Percentiles rank a stretch among this genome's conserved stretches.
phyloP scores from a whole-genome alignment of 2,113 vertebrate species.

The Sceloporus undulatus region DNA sequence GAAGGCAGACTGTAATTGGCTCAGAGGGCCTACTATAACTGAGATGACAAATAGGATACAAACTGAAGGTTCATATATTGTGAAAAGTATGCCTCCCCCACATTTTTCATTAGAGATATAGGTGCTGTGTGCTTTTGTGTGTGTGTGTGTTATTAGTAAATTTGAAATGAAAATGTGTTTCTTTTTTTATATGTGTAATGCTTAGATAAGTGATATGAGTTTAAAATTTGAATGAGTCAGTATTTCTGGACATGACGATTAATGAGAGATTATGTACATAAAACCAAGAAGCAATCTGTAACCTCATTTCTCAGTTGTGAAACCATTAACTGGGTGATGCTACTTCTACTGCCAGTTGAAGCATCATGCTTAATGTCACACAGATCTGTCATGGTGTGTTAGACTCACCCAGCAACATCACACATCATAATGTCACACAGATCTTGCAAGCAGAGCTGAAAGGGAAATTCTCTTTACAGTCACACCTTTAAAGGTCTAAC shows the following conservation, averaged over 20 bases:
- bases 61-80: neutral
- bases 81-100: neutral
- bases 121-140: neutral
- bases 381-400: neutral
- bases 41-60: too few relatives aligned
- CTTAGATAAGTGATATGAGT: neutral
- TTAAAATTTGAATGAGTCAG: neutral
- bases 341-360: neutral
- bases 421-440: constrained; percentile 10
- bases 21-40: too few relatives aligned
- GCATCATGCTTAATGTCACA: constrained; percentile 19
- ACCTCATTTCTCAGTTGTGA: neutral
- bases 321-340: neutral
- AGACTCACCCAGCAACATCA: constrained; percentile 17
- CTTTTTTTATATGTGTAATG: neutral
- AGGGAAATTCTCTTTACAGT: constrained; percentile 5
- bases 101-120: too few relatives aligned
- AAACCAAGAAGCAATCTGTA: neutral
- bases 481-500: constrained; percentile 14
- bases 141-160: neutral
- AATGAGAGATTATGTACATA: neutral
- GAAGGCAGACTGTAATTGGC: too few relatives aligned
- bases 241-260: neutral
- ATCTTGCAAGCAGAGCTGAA: constrained; percentile 12
- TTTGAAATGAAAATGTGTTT: neutral